Evolutionary conservation across 2,888 invertebrate genomes (phyloP), one percentile per base, ranked within the genome.

Genomic region (Lasioglossum zephyrum): DNA sequence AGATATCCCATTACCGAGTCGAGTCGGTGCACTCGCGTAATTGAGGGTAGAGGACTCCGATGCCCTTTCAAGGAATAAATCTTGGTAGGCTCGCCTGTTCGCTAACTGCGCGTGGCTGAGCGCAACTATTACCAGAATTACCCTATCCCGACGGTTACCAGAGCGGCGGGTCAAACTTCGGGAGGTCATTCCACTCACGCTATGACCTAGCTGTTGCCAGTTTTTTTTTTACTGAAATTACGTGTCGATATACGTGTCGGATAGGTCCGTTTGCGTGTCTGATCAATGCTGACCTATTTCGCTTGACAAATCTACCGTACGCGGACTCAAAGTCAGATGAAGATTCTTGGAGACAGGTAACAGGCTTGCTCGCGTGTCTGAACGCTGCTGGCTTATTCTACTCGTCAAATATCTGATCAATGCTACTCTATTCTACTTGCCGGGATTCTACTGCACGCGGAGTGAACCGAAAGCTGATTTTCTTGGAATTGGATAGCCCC

Each of bases 1-100:
- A 31, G 41, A 26, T 26, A 44, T 13, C 78, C 49, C 31, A 44
- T 72, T 60, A 57, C 57, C 44, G 36, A 60, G 44, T 6, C n/a
- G 70, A 36, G 36, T 36, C 60, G 60, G 60, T 31, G 60, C 60
- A 26, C 26, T 22, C 70, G 41, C 22, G 60, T 69, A 79, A 75
- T 53, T 49, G 72, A 44, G 41, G 49, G 16, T 60, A 53, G 60
- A 53, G 9, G 13, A 6, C 18, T 18, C 6, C 36, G 31, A 16
- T 75, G 63, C 63, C 63, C 76, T 66, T 81, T 36, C 6, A 75
- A 70, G 60, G 31, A 63, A 22, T 36, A 6, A 41, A 53, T 26
- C 16, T 73, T 49, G 70, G 47, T 22, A 69, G 39, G n/a, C 73
- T 31, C 26, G 69, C 22, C 47, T 13, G 22, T 8, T 53, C 53